phyloP scores from a whole-genome alignment of 2,888 invertebrate species.

The Zelleria hepariella region DNA sequence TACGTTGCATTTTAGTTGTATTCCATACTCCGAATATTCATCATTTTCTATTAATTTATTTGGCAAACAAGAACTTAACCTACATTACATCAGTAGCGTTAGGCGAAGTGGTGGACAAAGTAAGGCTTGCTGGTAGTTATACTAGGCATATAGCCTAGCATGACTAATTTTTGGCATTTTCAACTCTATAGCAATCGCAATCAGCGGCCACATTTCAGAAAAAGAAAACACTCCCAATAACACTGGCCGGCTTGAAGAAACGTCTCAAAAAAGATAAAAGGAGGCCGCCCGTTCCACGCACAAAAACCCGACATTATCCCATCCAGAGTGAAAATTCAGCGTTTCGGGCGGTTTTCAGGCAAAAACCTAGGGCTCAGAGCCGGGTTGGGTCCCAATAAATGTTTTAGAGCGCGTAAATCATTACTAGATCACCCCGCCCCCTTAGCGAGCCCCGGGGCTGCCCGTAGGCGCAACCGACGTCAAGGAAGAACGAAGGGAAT shows the following conservation, averaged over 20 bases:
- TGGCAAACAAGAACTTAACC: too few species aligned
- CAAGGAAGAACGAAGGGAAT: background rate
- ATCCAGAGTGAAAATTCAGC: background rate
- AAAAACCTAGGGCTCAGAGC: background rate
- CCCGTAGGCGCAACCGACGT: background rate
- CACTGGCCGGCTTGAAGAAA: background rate
- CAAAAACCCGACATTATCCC: background rate
- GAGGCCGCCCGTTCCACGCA: background rate
- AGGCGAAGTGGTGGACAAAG: too few species aligned
- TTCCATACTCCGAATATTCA: too few species aligned
- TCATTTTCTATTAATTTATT: too few species aligned
- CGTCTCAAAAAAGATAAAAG: background rate
- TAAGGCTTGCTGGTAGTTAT: too few species aligned
- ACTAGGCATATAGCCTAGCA: too few species aligned
- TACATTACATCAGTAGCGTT: too few species aligned
- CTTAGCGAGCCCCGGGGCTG: conserved; percentile 5
- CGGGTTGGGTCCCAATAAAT: conserved; percentile 39
- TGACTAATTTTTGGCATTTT: too few species aligned
- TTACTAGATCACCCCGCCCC: conserved; percentile 34
- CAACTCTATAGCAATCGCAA: too few species aligned
- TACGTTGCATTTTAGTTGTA: background rate
- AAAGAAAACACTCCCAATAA: too few species aligned
- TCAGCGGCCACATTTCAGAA: too few species aligned
- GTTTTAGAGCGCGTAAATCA: conserved; percentile 58
- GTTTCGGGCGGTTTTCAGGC: background rate